Evolutionary conservation across 2,888 invertebrate species (phyloP), one percentile per base, ranked within the genome.

Genomic region (Drosophila nigricruria): DNA sequence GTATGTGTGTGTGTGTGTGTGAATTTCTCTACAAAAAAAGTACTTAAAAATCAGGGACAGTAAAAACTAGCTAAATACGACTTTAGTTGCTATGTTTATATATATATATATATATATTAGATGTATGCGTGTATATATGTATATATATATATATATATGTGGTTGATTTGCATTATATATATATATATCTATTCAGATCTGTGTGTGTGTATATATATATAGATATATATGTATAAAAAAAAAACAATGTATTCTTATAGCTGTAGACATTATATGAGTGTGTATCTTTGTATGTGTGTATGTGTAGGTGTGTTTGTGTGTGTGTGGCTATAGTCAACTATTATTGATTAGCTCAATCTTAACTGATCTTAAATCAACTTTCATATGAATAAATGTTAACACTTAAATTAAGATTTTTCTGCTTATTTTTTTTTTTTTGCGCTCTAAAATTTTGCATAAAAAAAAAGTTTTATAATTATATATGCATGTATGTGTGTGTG

Each of bases 21-120:
- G 74, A 77, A 81, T 81, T 77, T 81, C 47, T 60, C 77, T 77
- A 77, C 77, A 77, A 81, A 80, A 75, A 76, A 81, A 50, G 73
- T 77, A 63, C 72, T 81, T 77, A 71, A 52, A 73, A 81, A 61
- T 50, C 60, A 66, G 53, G 60, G 67, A 71, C 67, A 67, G 59
- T 77, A 61, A 71, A 80, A 80, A 81, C 77, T 77, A 77, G 77
- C 77, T 77, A 77, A 52, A 81, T 77, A 77, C 77, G 72, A 77
- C 81, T 77, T 71, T 49, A 76, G 43, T 60, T 67, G 38, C 64
- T 78, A 77, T 79, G 75, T 63, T 67, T 68, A 43, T 38, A 62
- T 59, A 27, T 74, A 54, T 40, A 10, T 40, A 43, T 73, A 42
- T 64, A 56, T 59, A 23, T 47, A 47, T 59, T 71, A 56, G 40